phyloP scores from a whole-genome alignment of 2,888 invertebrate species.

The Scaptomyza flava region DNA sequence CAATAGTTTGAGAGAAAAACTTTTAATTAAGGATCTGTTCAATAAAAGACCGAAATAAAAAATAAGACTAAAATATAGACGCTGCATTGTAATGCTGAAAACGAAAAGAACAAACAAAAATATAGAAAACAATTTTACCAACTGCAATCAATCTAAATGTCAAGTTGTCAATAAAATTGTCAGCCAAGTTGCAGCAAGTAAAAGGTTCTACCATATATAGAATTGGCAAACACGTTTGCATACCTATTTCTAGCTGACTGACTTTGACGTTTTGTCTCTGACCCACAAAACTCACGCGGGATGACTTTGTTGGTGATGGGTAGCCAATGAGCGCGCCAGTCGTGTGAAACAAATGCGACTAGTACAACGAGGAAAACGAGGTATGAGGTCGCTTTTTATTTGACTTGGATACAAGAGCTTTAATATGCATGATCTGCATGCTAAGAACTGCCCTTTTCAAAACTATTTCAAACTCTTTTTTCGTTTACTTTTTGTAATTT shows the following conservation, averaged over 20 bases:
- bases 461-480: background rate
- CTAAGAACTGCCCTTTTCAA: background rate
- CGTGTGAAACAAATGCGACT: conserved; percentile 67
- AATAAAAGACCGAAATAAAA: conserved; percentile 11
- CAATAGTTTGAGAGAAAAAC: conserved; percentile 58
- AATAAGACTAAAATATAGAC: conserved; percentile 11
- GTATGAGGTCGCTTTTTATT: conserved; percentile 18
- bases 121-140: conserved; percentile 43
- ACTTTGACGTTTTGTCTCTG: conserved; percentile 40
- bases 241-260: conserved; percentile 64
- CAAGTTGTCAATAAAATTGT: conserved; percentile 76
- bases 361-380: background rate
- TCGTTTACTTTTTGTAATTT: conserved; percentile 4
- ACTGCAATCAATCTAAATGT: conserved; percentile 77
- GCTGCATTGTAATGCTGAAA: conserved; percentile 46
- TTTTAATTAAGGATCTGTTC: conserved; percentile 67
- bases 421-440: background rate
- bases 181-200: conserved; percentile 47
- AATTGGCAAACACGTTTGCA: conserved; percentile 64
- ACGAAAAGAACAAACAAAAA: background rate
- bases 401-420: background rate
- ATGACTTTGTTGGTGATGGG: conserved; percentile 7
- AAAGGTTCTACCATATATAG: background rate
- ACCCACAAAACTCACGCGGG: conserved; percentile 41
- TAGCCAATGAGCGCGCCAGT: conserved; percentile 42